phyloP scores from a whole-genome alignment of 2,888 invertebrate species.

The Volucella bombylans region DNA sequence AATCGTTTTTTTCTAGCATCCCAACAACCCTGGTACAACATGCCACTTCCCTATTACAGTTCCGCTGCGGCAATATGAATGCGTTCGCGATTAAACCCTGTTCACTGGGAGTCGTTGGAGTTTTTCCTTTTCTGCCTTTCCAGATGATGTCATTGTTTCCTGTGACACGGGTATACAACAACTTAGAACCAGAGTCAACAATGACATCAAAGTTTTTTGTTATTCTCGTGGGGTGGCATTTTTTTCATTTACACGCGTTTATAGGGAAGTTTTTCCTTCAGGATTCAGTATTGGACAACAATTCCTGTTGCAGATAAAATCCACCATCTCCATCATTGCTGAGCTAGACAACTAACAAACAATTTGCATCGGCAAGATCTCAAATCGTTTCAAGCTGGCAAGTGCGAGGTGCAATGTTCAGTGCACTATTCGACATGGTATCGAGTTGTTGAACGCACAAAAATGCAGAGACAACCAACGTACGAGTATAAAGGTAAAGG shows the following conservation, averaged over 20 bases:
- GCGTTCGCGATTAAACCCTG: slow-evolving; percentile 69
- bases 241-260: slow-evolving; percentile 54
- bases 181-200: slow-evolving; percentile 20
- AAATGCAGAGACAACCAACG: slow-evolving; percentile 46
- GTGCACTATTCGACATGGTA: slow-evolving; percentile 45
- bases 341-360: slow-evolving; percentile 61
- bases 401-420: slow-evolving; percentile 44
- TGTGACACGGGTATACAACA: slow-evolving; percentile 58
- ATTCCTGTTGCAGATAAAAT: slow-evolving; percentile 16
- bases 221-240: not conserved
- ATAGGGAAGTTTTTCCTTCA: slow-evolving; percentile 55
- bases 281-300: not conserved
- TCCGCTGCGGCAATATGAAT: slow-evolving; percentile 69
- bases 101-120: slow-evolving; percentile 50
- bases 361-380: slow-evolving; percentile 69
- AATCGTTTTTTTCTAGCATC: slow-evolving; percentile 46
- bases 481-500: not conserved
- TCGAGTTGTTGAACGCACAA: slow-evolving; percentile 51
- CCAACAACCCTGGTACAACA: not conserved
- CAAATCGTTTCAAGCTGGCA: slow-evolving; percentile 27
- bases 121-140: slow-evolving; percentile 13
- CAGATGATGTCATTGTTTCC: slow-evolving; percentile 72
- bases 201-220: slow-evolving; percentile 36
- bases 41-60: slow-evolving; percentile 24
- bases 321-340: slow-evolving; percentile 35